A percentile compares a stretch with the other conserved stretches of the same genome.
These are phyloP conservation scores for Fragum fragum DNA, from an alignment of 2,888 invertebrate genomes.

Conservation along the genomic window DNA sequence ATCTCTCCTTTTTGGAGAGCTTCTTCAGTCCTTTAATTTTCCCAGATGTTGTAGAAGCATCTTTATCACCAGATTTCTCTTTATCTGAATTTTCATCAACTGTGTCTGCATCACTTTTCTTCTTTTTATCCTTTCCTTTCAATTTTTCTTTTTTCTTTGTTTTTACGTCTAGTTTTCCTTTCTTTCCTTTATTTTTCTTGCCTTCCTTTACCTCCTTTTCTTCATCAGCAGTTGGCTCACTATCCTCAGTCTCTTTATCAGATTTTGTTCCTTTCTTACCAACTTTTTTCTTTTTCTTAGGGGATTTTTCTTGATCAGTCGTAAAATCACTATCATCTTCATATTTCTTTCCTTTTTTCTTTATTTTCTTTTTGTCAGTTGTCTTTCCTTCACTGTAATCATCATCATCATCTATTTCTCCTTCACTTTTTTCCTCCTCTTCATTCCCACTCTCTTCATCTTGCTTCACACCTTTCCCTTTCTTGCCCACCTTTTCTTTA, in stretches of 20 bases:
- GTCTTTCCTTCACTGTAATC: slow-evolving; percentile 35
- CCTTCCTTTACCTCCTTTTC: slow-evolving; percentile 32
- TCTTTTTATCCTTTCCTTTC: slow-evolving; percentile 38
- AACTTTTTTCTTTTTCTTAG: slow-evolving; percentile 37
- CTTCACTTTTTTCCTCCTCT: slow-evolving; percentile 48
- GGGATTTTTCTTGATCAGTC: slow-evolving; percentile 55
- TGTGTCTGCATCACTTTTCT: slow-evolving; percentile 31
- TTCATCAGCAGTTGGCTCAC: slow-evolving; percentile 41
- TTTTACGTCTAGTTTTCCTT: slow-evolving; percentile 29
- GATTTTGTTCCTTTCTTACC: slow-evolving; percentile 40
- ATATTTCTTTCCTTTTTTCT: slow-evolving; percentile 58
- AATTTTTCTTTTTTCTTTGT: slow-evolving; percentile 41
- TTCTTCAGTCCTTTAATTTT: slow-evolving; percentile 45
- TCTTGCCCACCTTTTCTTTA: slow-evolving; percentile 34
- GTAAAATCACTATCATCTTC: slow-evolving; percentile 54
- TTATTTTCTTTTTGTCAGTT: slow-evolving; percentile 39
- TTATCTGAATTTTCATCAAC: slow-evolving; percentile 26
- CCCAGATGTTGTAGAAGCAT: slow-evolving; percentile 18
- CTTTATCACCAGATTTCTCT: slow-evolving; percentile 38
- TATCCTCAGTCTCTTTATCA: slow-evolving; percentile 26
- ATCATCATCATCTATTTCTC: slow-evolving; percentile 59
- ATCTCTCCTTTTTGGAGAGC: slow-evolving; percentile 58
- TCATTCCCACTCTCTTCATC: slow-evolving; percentile 41
- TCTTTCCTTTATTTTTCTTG: slow-evolving; percentile 36
- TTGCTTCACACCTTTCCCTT: slow-evolving; percentile 53